Percentiles rank a stretch among this genome's conserved stretches.
Evolutionary conservation across 2,888 invertebrate species (phyloP).

Genomic region (Xanthorhoe spadicearia): DNA sequence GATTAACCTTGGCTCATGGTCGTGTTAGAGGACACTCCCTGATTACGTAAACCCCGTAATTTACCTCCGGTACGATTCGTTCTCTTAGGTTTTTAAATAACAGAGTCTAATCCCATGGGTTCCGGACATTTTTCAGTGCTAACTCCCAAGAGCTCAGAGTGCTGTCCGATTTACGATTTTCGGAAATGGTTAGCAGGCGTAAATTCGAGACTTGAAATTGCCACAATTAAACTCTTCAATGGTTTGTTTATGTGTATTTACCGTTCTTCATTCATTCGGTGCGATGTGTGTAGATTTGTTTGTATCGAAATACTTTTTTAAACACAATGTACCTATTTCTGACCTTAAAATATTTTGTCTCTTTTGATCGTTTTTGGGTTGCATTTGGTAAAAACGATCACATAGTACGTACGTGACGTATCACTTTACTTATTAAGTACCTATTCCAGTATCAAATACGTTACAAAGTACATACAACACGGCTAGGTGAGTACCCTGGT

Average conservation of each 20-base stretch:
- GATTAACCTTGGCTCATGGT: background rate
- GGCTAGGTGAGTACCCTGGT: too few relatives aligned
- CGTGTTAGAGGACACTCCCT: background rate
- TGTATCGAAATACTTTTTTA: too few relatives aligned
- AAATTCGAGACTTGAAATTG: background rate
- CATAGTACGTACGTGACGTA: too few relatives aligned
- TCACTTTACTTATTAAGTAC: too few relatives aligned
- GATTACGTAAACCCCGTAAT: constrained; percentile 14
- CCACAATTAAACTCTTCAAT: background rate
- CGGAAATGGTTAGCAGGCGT: background rate
- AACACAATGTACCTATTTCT: too few relatives aligned
- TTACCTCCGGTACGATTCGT: constrained; percentile 1
- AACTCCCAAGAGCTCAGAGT: constrained; percentile 16
- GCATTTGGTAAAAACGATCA: too few relatives aligned
- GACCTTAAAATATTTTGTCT: too few relatives aligned
- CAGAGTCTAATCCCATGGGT: constrained; percentile 50
- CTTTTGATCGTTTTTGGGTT: too few relatives aligned
- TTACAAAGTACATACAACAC: too few relatives aligned
- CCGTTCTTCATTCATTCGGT: background rate
- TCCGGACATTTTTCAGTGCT: constrained; percentile 19
- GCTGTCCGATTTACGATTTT: constrained; percentile 17
- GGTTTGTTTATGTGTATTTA: background rate
- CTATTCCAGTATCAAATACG: too few relatives aligned
- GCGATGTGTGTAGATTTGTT: too few relatives aligned
- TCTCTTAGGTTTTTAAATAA: constrained; percentile 24